A percentile compares a stretch with the other conserved stretches of the same genome.
Conservation (phyloP, 2,113 vertebrate species). For the Elephas maximus region DNA sequence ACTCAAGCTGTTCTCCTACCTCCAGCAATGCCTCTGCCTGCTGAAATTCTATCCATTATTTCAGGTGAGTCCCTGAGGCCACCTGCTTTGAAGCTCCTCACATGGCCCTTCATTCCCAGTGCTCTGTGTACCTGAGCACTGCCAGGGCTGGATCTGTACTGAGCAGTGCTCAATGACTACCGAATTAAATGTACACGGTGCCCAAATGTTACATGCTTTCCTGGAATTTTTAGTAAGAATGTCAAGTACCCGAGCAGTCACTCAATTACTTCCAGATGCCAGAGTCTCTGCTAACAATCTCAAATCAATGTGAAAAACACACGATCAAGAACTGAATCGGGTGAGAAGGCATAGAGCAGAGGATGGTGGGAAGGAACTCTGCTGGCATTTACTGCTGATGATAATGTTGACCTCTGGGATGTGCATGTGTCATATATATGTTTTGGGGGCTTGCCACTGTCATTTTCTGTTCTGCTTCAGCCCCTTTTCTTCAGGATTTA, state of each 20-base stretch:
- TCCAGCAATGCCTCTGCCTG: not conserved
- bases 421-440: not conserved
- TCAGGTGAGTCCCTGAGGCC: not conserved
- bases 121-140: not conserved
- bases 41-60: slow-evolving; percentile 21
- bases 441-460: not conserved
- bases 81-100: not conserved
- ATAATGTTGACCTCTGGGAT: not conserved
- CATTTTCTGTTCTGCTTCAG: slow-evolving; percentile 1
- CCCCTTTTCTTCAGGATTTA: not conserved
- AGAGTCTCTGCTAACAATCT: slow-evolving; percentile 22
- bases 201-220: slow-evolving; percentile 31
- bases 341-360: not conserved
- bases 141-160: not conserved
- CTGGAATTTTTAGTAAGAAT: slow-evolving; percentile 53
- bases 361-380: not conserved
- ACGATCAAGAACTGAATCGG: not conserved
- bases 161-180: not conserved
- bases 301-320: slow-evolving; percentile 41
- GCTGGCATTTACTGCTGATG: not conserved
- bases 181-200: not conserved
- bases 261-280: slow-evolving; percentile 40
- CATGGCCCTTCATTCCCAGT: not conserved
- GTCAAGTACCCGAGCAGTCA: slow-evolving; percentile 22
- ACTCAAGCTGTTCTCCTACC: not conserved